Evolutionary conservation across 2,113 vertebrate genomes (phyloP), one percentile per base, ranked within the genome.

Genomic region (Lampris megalopsis): DNA sequence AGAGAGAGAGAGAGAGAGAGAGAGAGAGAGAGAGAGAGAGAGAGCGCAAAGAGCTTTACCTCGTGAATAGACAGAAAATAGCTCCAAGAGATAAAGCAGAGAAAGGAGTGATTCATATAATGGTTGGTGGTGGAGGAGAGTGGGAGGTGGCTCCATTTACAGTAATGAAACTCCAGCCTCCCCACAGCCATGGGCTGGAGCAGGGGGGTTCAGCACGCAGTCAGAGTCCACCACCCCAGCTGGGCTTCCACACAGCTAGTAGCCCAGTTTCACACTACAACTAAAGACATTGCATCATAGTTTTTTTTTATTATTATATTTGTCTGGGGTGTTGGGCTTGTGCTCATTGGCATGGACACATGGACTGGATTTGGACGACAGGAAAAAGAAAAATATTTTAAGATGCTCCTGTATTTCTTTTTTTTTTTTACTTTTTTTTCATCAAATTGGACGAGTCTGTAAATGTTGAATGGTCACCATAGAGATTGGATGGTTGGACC

Each of bases 121-220:
- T 75, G 77, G 73, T 80, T 82, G 68, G 73, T 82, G 68, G 73
- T 69, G 82, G 88, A 89, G 85, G 79, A 78, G 84, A 88, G 91
- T 90, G 84, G 88, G 86, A 73, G 89, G 86, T 81, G 65, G 87
- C 78, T 89, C 50, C 90, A 88, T 89, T 87, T 83, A 83, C 69
- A 86, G 70, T 75, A 77, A 77, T 24, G 24, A 24, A 24, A 24
- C 77, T 81, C 75, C 72, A 82, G 82, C 84, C 83, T 85, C 66
- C 62, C 78, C 71, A 45, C 45, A 65, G 54, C 68, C 75, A 76
- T 53, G 72, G 66, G 79, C 40, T 36, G 47, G 80, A 79, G 58
- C 9, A 41, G 58, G 52, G 56, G 57, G 1, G 42, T 37, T 63
- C 36, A 53, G 61, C 69, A 77, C 58, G 61, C 50, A 75, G 77